Evolutionary conservation across 2,797 vertebrate species (phyloP).

Genomic region (Vipera ursinii): DNA sequence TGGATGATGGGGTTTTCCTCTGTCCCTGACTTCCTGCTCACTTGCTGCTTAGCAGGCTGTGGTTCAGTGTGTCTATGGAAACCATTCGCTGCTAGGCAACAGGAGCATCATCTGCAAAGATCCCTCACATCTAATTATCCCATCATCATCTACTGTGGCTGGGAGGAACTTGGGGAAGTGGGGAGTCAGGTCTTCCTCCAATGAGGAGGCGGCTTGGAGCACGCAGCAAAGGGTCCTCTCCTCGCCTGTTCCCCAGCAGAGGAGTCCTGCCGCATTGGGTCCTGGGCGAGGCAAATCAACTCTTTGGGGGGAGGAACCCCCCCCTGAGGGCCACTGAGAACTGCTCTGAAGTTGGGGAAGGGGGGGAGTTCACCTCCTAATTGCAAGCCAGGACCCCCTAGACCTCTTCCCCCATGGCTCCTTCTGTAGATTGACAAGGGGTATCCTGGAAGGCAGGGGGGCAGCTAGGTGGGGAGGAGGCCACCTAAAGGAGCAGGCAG

Average conservation of each 20-base stretch:
- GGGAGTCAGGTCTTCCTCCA: conserved; percentile 69
- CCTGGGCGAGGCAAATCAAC: background rate
- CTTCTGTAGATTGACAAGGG: background rate
- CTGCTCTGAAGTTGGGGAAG: background rate
- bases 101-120: conserved; percentile 80
- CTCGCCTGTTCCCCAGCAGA: background rate
- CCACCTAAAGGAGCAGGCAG: background rate
- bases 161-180: conserved; percentile 69
- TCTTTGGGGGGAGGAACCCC: background rate
- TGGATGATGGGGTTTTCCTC: conserved; percentile 17
- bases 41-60: conserved; percentile 77
- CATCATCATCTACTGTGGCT: conserved; percentile 63
- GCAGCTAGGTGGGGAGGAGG: background rate
- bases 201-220: no score
- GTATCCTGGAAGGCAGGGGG: background rate
- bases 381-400: background rate
- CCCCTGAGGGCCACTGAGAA: background rate
- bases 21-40: conserved; percentile 71
- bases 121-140: conserved; percentile 84
- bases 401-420: background rate
- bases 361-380: background rate
- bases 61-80: conserved; percentile 84
- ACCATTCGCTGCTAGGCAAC: conserved; percentile 92
- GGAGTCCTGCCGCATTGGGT: background rate
- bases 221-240: background rate